phyloP scores from a whole-genome alignment of 2,797 vertebrate genomes.

The Microchirus variegatus region DNA sequence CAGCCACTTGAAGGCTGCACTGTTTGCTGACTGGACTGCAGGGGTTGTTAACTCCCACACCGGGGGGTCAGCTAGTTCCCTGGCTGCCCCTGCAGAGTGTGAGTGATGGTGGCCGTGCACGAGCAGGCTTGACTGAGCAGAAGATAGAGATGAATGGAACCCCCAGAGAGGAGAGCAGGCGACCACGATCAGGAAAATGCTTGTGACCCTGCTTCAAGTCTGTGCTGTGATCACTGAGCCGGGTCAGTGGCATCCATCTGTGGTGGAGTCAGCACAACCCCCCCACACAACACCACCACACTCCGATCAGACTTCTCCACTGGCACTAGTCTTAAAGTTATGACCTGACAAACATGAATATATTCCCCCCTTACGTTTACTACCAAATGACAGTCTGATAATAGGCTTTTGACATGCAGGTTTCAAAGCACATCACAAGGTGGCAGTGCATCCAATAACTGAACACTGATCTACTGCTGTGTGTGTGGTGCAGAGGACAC shows the following conservation, averaged over 20 bases:
- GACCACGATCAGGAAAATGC: constrained; percentile 40
- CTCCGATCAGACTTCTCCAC: constrained; percentile 22
- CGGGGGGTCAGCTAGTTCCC: constrained; percentile 66
- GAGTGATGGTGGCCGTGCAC: constrained; percentile 56
- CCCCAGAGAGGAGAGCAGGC: constrained; percentile 35
- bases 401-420: constrained; percentile 48
- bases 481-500: constrained; percentile 10
- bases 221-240: constrained; percentile 60
- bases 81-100: constrained; percentile 48
- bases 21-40: constrained; percentile 68
- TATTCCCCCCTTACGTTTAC: constrained; percentile 1
- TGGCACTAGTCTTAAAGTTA: constrained; percentile 24
- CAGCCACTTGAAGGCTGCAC: constrained; percentile 37
- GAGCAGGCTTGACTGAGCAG: constrained; percentile 58
- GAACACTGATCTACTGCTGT: not conserved
- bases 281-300: not conserved
- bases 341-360: constrained; percentile 28
- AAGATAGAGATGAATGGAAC: constrained; percentile 59
- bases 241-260: constrained; percentile 55
- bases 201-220: constrained; percentile 50
- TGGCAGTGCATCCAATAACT: constrained; percentile 73
- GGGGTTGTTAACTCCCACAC: constrained; percentile 67
- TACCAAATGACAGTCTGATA: constrained; percentile 4
- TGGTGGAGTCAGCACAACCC: constrained; percentile 12
- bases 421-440: constrained; percentile 72